Conservation (phyloP, 2,113 vertebrate genomes). For the Apteryx owenii region DNA sequence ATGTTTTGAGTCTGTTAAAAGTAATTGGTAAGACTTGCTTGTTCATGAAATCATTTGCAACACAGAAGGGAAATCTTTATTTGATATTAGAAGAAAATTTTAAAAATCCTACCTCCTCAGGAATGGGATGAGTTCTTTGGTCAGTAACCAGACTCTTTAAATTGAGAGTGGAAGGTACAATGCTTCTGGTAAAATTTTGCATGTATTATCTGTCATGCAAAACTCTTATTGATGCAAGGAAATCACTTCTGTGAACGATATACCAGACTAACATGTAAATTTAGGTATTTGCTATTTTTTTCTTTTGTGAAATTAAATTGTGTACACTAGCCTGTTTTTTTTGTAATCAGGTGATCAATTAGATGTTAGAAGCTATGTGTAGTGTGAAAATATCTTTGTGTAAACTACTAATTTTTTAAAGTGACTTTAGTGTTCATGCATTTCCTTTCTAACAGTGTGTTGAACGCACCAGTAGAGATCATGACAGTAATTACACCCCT, state of each 20-base stretch:
- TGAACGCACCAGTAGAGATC: not conserved
- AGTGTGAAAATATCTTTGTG: conserved; percentile 85
- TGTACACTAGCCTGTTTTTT: not conserved
- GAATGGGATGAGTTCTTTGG: not conserved
- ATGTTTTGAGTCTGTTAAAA: not conserved
- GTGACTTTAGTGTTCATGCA: not conserved
- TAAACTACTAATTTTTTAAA: conserved; percentile 14
- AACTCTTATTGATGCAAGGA: not conserved
- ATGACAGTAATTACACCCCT: not conserved
- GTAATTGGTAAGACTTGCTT: not conserved
- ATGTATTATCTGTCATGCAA: not conserved
- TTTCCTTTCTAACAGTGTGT: conserved; percentile 13
- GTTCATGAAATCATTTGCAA: not conserved
- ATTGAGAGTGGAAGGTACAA: not conserved
- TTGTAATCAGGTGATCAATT: not conserved
- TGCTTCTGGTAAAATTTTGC: not conserved
- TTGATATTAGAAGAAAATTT: not conserved
- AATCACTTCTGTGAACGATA: not conserved
- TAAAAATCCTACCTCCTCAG: not conserved
- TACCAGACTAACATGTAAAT: not conserved
- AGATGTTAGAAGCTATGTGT: not conserved
- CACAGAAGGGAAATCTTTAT: not conserved
- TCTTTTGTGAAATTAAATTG: not conserved
- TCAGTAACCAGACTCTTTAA: not conserved
- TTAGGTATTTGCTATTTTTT: not conserved